phyloP scores from a whole-genome alignment of 2,113 vertebrate genomes.

The Ranitomeya imitator region DNA sequence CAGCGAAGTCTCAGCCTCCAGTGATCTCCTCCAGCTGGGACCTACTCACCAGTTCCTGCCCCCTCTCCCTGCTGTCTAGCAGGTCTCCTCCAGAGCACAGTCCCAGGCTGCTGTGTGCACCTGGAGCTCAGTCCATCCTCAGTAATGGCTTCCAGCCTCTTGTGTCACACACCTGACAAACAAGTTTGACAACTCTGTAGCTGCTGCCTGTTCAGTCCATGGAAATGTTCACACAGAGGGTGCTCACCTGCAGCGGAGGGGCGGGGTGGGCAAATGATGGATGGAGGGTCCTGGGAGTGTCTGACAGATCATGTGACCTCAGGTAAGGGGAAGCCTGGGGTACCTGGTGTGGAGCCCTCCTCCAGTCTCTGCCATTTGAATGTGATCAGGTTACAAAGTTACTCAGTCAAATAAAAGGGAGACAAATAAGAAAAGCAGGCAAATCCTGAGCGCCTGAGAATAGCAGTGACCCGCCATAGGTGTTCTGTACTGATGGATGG shows the following conservation, averaged over 20 bases:
- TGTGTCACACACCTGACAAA: constrained; percentile 52
- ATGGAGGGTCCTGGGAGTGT: background rate
- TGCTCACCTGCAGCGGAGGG: background rate
- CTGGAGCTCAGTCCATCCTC: constrained; percentile 29
- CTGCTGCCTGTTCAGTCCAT: background rate
- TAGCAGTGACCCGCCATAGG: no score
- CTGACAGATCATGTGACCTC: constrained; percentile 46
- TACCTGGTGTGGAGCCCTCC: background rate
- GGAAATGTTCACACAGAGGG: constrained; percentile 14
- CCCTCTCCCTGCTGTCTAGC: background rate
- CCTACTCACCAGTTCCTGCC: no score
- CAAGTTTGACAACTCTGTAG: constrained; percentile 52
- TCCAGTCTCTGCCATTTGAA: constrained; percentile 10
- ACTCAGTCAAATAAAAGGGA: constrained; percentile 42
- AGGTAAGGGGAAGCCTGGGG: constrained; percentile 42
- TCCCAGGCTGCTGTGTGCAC: background rate
- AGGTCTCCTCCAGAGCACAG: background rate
- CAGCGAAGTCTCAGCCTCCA: background rate
- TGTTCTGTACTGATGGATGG: background rate
- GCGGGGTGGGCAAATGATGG: background rate
- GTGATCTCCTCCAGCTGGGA: background rate
- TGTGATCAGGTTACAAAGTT: constrained; percentile 45
- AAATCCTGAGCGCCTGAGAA: background rate
- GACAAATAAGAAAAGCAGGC: constrained; percentile 10
- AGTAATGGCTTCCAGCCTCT: constrained; percentile 17